Evolutionary conservation across 2,113 vertebrate genomes (phyloP).

Genomic region (Misgurnus mizolepis): DNA sequence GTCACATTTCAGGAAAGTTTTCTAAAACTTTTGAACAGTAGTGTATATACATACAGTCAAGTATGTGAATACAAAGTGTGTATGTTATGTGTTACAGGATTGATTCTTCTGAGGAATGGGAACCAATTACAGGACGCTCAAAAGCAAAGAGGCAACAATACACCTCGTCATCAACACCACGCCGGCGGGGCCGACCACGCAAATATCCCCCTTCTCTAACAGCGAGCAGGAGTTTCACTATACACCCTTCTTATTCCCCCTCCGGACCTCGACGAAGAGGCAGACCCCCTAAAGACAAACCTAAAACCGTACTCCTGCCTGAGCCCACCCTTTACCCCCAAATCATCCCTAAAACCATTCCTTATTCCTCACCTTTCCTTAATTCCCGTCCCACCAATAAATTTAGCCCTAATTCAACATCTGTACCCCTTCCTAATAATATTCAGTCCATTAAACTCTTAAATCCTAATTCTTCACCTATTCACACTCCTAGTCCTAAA

Average conservation of each 20-base stretch:
- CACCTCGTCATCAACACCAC: background rate
- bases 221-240: no score
- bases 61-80: background rate
- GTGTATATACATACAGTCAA: no score
- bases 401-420: background rate
- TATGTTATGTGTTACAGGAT: slow-evolving; percentile 19
- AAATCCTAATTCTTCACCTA: background rate
- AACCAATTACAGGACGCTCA: background rate
- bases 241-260: background rate
- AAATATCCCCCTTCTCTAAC: background rate
- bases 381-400: background rate
- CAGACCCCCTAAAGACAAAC: slow-evolving; percentile 18
- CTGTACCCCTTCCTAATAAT: background rate
- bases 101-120: slow-evolving; percentile 32
- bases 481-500: slow-evolving; percentile 1
- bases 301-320: background rate
- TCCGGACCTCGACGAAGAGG: slow-evolving; percentile 3
- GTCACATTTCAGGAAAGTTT: no score
- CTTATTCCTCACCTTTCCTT: background rate
- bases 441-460: background rate
- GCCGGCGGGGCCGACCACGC: slow-evolving; percentile 2
- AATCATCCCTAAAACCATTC: background rate
- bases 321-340: background rate
- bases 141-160: slow-evolving; percentile 4
- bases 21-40: no score